These are phyloP conservation scores for Luscinia megarhynchos DNA, from an alignment of 2,797 vertebrate genomes.

Conservation along the genomic window DNA sequence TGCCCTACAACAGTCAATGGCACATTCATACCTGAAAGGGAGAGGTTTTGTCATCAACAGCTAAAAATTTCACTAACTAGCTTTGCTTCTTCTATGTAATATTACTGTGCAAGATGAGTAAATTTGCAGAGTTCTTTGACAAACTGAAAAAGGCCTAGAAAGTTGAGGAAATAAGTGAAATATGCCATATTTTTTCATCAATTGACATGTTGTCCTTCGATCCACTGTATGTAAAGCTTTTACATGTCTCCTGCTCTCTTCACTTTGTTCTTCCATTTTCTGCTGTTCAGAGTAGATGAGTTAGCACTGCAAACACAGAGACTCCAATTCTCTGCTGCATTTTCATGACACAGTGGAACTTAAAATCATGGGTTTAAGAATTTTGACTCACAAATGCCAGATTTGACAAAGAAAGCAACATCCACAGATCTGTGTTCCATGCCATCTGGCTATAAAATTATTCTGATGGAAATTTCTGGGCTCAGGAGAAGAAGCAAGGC, in stretches of 20 bases:
- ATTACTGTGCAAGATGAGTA: neutral
- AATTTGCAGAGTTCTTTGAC: neutral
- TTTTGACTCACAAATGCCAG: neutral
- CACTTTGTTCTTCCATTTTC: neutral
- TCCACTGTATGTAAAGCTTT: neutral
- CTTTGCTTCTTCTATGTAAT: neutral
- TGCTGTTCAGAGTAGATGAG: neutral
- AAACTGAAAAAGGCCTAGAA: neutral
- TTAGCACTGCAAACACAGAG: neutral
- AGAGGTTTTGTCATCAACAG: neutral
- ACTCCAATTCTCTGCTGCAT: neutral
- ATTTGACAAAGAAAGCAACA: neutral
- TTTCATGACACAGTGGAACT: neutral
- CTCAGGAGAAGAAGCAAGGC: neutral
- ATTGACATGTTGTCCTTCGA: neutral
- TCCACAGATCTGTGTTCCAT: neutral
- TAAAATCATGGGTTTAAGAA: neutral
- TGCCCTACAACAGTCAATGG: neutral
- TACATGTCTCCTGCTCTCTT: neutral
- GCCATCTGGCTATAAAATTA: neutral
- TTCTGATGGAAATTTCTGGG: neutral
- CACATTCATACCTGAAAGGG: slow-evolving; percentile 1
- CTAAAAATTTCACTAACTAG: neutral
- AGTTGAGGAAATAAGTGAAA: neutral
- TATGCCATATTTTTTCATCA: neutral